Evolutionary conservation across 2,888 invertebrate species (phyloP).

Genomic region (Aphidoletes aphidimyza): DNA sequence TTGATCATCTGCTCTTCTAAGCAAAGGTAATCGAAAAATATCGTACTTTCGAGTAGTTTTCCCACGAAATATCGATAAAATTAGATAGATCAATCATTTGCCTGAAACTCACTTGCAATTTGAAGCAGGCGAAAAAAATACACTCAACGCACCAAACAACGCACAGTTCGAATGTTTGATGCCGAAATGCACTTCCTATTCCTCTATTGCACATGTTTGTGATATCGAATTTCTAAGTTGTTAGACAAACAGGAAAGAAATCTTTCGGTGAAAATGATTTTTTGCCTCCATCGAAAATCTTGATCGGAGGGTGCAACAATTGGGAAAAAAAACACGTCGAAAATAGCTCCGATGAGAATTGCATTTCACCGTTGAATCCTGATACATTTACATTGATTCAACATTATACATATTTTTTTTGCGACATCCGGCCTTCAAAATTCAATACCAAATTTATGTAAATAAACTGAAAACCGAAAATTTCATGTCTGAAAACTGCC

Average conservation of each 20-base stretch:
- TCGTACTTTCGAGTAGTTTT: too few species aligned
- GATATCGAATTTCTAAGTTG: conserved; percentile 27
- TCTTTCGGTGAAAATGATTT: background rate
- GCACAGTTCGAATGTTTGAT: background rate
- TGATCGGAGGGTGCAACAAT: background rate
- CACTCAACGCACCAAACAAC: too few species aligned
- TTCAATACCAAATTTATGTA: conserved; percentile 6
- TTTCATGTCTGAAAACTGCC: background rate
- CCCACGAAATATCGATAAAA: too few species aligned
- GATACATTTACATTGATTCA: background rate
- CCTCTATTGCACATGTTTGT: background rate
- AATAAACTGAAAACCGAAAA: conserved; percentile 3
- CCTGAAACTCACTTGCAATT: background rate
- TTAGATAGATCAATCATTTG: background rate
- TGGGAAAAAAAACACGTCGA: background rate
- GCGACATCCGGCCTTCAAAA: conserved; percentile 39
- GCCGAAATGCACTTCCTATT: background rate
- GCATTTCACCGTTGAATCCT: background rate
- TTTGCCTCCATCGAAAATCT: background rate
- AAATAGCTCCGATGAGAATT: conserved; percentile 18
- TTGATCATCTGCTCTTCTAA: too few species aligned
- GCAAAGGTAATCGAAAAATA: too few species aligned
- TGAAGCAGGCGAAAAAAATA: conserved; percentile 34
- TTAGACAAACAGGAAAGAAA: conserved; percentile 46
- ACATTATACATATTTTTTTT: conserved; percentile 36